A percentile compares a stretch with the other conserved stretches of the same genome.
phyloP scores from a whole-genome alignment of 2,797 vertebrate species.

The Chiroxiphia lanceolata region DNA sequence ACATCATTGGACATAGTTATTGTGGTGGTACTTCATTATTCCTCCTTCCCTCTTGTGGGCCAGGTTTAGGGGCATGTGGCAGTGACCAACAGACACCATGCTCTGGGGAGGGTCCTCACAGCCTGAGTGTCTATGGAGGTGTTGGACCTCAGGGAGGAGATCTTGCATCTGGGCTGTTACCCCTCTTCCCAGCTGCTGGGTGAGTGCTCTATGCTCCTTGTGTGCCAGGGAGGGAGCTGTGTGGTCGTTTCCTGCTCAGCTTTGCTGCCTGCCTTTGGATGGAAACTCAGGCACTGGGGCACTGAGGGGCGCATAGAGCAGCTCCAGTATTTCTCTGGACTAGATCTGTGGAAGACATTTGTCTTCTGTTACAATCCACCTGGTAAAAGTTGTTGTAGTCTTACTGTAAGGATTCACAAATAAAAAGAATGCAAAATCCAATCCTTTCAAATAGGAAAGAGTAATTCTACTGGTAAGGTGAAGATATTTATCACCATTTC shows the following conservation, averaged over 20 bases:
- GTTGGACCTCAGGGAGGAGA: background rate
- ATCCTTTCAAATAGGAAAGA: background rate
- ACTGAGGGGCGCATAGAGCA: background rate
- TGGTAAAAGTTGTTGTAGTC: background rate
- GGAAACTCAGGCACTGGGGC: accelerated
- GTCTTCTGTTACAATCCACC: background rate
- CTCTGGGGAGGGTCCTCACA: background rate
- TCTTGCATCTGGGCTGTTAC: background rate
- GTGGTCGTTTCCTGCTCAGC: background rate
- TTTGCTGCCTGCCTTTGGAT: background rate
- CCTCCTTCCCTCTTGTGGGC: accelerated
- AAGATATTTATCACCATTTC: background rate
- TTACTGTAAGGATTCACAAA: background rate
- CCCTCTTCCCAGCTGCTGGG: background rate
- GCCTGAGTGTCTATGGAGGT: background rate
- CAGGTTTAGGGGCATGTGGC: background rate
- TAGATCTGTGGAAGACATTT: background rate
- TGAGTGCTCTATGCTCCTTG: background rate
- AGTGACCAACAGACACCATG: accelerated
- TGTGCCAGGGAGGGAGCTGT: background rate
- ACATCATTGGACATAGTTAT: background rate
- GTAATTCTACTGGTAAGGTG: background rate
- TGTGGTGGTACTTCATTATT: background rate
- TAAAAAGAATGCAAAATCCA: background rate
- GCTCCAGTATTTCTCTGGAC: background rate